Percentiles rank a stretch among this genome's conserved stretches.
Evolutionary conservation across 1,140 invertebrate species (phyloP).

Genomic region (Nasonia longicornis): DNA sequence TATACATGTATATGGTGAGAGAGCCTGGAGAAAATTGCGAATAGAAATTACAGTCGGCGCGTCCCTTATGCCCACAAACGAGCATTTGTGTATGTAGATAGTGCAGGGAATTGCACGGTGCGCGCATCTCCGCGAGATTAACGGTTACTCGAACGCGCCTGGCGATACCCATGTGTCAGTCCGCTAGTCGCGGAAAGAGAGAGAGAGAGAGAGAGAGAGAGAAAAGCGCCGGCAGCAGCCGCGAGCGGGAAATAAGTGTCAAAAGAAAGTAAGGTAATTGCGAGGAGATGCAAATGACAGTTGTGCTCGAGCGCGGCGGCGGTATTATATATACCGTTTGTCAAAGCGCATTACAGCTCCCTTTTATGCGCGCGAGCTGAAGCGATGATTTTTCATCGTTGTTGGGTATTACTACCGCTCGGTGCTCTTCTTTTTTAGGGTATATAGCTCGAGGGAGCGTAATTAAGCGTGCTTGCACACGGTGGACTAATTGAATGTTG

Average conservation of each 20-base stretch:
- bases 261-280: conserved; percentile 34
- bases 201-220: neutral
- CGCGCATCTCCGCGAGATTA: neutral
- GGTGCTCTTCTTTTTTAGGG: neutral
- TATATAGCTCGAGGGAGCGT: too few species aligned
- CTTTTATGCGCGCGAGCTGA: neutral
- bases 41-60: too few species aligned
- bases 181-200: neutral
- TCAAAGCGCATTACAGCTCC: conserved; percentile 20
- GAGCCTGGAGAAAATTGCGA: too few species aligned
- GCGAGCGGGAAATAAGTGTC: conserved; percentile 25
- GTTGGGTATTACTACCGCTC: too few species aligned
- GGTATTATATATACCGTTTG: conserved; percentile 9
- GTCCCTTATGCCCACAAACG: too few species aligned
- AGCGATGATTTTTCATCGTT: conserved; percentile 4
- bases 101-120: neutral
- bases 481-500: too few species aligned
- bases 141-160: conserved; percentile 31
- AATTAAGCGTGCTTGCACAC: too few species aligned
- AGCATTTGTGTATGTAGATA: neutral
- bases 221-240: neutral
- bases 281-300: conserved; percentile 37
- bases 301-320: neutral
- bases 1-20: too few species aligned
- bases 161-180: neutral